Conservation (phyloP, 1,140 invertebrate species). For the Batillaria attramentaria region DNA sequence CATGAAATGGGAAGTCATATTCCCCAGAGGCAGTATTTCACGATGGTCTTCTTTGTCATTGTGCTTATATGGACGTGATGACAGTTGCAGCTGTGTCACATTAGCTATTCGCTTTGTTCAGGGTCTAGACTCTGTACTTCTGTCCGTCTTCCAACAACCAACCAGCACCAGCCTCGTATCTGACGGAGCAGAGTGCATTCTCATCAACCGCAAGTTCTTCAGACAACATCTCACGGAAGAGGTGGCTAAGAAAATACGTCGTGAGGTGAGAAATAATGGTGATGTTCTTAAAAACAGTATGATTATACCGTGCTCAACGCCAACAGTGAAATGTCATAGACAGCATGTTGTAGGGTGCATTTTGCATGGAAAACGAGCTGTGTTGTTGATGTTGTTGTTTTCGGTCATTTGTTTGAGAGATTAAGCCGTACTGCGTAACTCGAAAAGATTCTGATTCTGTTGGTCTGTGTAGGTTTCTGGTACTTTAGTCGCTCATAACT, state of each 20-base stretch:
- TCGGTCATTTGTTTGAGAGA: too few relatives aligned
- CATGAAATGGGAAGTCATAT: background rate
- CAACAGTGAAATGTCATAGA: too few relatives aligned
- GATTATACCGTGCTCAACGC: background rate
- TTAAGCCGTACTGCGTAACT: too few relatives aligned
- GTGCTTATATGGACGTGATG: background rate
- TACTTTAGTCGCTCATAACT: too few relatives aligned
- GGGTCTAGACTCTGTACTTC: slow-evolving; percentile 62
- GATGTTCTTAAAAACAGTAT: background rate
- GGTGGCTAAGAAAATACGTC: slow-evolving; percentile 4
- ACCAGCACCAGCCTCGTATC: slow-evolving; percentile 64
- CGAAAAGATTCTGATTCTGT: too few relatives aligned
- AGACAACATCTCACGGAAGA: slow-evolving; percentile 60
- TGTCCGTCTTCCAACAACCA: slow-evolving; percentile 54
- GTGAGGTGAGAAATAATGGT: background rate
- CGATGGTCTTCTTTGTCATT: background rate
- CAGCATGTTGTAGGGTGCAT: too few relatives aligned
- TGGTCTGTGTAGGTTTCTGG: too few relatives aligned
- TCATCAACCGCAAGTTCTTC: slow-evolving; percentile 67
- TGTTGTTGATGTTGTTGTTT: background rate
- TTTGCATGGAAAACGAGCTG: too few relatives aligned
- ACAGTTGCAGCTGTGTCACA: background rate
- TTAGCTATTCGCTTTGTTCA: slow-evolving; percentile 30
- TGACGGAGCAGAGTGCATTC: slow-evolving; percentile 66
- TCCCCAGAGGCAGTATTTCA: background rate